phyloP scores from a whole-genome alignment of 2,888 invertebrate genomes.

The Tipula confusa region DNA sequence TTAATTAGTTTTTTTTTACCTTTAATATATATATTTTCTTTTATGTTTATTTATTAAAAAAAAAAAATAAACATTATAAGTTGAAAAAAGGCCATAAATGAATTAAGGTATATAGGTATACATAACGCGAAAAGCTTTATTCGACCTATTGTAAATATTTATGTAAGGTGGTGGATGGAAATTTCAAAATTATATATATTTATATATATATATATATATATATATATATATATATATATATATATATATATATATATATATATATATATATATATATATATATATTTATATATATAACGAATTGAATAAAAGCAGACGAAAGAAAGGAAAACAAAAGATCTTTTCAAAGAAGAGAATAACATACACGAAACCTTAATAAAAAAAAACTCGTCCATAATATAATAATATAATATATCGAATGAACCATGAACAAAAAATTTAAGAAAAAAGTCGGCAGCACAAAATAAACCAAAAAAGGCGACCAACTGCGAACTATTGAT shows the following conservation, averaged over 20 bases:
- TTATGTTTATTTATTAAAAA: too few species aligned
- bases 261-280: too few species aligned
- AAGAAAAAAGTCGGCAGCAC: neutral
- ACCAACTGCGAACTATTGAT: slow-evolving; percentile 27
- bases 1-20: neutral
- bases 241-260: too few species aligned
- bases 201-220: too few species aligned
- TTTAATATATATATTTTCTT: too few species aligned
- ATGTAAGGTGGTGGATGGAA: neutral
- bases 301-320: neutral
- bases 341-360: neutral
- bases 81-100: too few species aligned
- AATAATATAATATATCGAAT: too few species aligned
- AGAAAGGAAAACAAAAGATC: neutral
- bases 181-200: neutral
- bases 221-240: too few species aligned
- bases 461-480: neutral
- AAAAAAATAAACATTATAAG: too few species aligned
- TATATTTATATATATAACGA: neutral
- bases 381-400: neutral
- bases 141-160: neutral
- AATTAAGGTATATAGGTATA: too few species aligned
- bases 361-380: slow-evolving; percentile 14
- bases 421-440: neutral
- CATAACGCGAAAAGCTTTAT: neutral